These are phyloP conservation scores for Jaculus jaculus DNA, from an alignment of 2,113 vertebrate species.

Conservation along the genomic window DNA sequence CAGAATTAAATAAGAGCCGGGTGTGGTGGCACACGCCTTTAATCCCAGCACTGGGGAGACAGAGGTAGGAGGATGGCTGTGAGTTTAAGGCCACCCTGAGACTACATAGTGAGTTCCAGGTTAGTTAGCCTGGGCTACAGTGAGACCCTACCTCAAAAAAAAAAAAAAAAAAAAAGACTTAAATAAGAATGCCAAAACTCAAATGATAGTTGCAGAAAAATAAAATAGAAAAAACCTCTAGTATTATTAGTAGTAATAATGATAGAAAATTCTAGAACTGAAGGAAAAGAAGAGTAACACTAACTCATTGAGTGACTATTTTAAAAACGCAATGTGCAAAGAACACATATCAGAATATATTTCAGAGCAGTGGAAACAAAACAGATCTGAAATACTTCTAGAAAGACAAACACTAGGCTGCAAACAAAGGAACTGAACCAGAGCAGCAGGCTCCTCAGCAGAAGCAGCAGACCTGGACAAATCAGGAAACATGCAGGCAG, in stretches of 20 bases:
- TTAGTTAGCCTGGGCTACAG: too few relatives aligned
- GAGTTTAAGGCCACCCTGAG: too few relatives aligned
- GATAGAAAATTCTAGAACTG: not conserved
- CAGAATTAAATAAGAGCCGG: not conserved
- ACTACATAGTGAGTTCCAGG: too few relatives aligned
- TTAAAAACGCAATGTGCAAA: not conserved
- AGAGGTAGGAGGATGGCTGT: too few relatives aligned
- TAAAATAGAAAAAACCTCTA: not conserved
- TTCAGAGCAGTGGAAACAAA: not conserved
- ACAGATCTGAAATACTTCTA: not conserved
- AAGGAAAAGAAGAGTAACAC: not conserved
- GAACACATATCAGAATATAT: not conserved
- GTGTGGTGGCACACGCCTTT: too few relatives aligned
- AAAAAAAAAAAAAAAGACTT: too few relatives aligned
- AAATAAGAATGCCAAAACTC: not conserved
- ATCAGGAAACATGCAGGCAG: not conserved
- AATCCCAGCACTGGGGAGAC: too few relatives aligned
- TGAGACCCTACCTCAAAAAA: too few relatives aligned
- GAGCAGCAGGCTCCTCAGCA: not conserved
- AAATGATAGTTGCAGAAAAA: not conserved
- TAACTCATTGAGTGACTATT: not conserved
- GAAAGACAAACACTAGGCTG: not conserved
- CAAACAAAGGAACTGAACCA: not conserved
- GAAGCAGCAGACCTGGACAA: not conserved
- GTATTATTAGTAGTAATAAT: not conserved